phyloP scores from a whole-genome alignment of 2,888 invertebrate genomes.

The Blastobasis adustella region DNA sequence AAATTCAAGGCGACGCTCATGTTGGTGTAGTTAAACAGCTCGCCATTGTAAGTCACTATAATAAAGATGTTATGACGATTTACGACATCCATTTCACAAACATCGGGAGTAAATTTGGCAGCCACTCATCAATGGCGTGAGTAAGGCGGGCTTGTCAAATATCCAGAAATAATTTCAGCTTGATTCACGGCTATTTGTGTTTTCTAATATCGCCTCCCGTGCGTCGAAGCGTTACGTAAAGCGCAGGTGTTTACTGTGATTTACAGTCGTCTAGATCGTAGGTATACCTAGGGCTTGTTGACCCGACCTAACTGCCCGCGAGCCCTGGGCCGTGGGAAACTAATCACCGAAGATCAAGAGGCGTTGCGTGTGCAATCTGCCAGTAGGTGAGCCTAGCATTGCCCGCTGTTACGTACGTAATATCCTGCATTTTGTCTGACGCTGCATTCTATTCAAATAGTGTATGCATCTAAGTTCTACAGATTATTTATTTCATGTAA shows the following conservation, averaged over 20 bases:
- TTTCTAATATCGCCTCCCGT: neutral
- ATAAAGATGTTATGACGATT: too few relatives aligned
- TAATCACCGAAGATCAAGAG: conserved; percentile 27
- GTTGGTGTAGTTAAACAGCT: too few relatives aligned
- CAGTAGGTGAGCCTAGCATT: conserved; percentile 4
- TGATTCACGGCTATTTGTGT: conserved; percentile 2
- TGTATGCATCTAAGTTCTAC: too few relatives aligned
- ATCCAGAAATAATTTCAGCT: neutral
- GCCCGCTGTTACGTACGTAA: conserved; percentile 1
- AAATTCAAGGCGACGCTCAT: neutral
- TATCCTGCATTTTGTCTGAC: conserved; percentile 6
- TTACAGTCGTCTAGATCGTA: too few relatives aligned
- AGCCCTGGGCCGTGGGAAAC: conserved; percentile 31
- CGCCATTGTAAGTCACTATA: too few relatives aligned
- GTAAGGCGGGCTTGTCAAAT: conserved; percentile 5
- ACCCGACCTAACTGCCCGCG: conserved; percentile 6
- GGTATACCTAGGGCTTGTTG: neutral
- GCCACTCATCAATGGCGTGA: neutral
- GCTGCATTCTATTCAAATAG: too few relatives aligned
- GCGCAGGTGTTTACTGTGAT: too few relatives aligned
- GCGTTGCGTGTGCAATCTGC: conserved; percentile 22
- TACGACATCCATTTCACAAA: too few relatives aligned
- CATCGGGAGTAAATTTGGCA: neutral
- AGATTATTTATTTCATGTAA: too few relatives aligned
- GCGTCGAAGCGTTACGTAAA: too few relatives aligned